Evolutionary conservation across 2,888 invertebrate species (phyloP), one percentile per base, ranked within the genome.

Genomic region (Drepana falcataria): DNA sequence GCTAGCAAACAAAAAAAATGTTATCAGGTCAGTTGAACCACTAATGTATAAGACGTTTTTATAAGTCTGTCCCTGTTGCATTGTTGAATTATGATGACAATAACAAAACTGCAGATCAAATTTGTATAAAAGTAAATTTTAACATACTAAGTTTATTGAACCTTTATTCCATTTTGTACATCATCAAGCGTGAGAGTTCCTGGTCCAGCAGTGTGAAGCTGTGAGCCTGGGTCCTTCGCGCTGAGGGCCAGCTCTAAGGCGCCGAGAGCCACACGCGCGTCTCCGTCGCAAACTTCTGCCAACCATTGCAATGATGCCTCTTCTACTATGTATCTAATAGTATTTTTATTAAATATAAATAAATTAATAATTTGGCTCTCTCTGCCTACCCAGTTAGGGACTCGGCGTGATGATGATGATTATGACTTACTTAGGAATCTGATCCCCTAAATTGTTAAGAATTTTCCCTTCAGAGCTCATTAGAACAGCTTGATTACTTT

Each of bases 221-320:
- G 69, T n/a, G 69, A 59, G 1, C 62, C 73, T 3, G 82, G 72
- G 41, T 83, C 75, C 59, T 90, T 87, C 35, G 94, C 92, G 56
- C 93, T 92, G 4, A 95, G 76, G 1, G 95, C 93, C 62, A 96
- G 85, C 81, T 96, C 95, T 6, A 96, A 85, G 59, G 95, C 95
- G 58, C 94, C 95, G 48, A 96, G 89, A 7, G 96, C 96, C 66
- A 94, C 93, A 64, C 96, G 87, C 4, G 96, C 96, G 87, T 96
- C 96, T 2, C 96, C 96, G 79, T 96, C 96, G 73, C 95, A 94
- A 54, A 95, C 93, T 73, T 94, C 94, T 1, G 95, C 94, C 52
- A 96, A 73, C 93, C 95, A 95, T 55, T 91, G 83, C 52, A 96
- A 71, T 0, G 95, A 95, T 47, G 88, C 86, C 57, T 90, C 85